Conservation (phyloP, 2,888 invertebrate species). For the Agrochola macilenta region DNA sequence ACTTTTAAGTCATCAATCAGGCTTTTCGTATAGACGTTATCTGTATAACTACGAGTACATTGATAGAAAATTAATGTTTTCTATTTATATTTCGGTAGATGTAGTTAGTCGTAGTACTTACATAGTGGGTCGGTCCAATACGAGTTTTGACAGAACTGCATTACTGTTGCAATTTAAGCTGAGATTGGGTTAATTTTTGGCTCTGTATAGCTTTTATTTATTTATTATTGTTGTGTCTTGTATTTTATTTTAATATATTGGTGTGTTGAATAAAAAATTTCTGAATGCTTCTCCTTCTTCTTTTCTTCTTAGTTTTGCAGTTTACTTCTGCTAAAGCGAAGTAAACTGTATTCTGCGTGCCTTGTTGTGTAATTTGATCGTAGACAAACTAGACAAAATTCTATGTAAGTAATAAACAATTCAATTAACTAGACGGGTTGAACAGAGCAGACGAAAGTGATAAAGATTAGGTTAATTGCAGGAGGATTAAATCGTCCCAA, state of each 20-base stretch:
- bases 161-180: conserved; percentile 30
- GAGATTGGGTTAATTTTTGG: conserved; percentile 22
- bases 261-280: conserved; percentile 16
- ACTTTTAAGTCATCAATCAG: conserved; percentile 48
- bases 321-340: conserved; percentile 30
- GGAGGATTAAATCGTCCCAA: neutral
- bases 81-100: conserved; percentile 26
- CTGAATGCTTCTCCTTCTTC: conserved; percentile 4
- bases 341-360: conserved; percentile 25
- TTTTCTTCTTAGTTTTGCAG: conserved; percentile 7
- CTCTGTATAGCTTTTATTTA: conserved; percentile 15
- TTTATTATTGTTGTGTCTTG: conserved; percentile 8
- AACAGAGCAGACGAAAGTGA: neutral
- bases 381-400: conserved; percentile 15
- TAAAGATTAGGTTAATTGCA: conserved; percentile 26
- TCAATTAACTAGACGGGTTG: conserved; percentile 2
- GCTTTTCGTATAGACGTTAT: conserved; percentile 42
- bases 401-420: neutral
- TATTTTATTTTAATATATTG: conserved; percentile 24
- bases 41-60: conserved; percentile 31
- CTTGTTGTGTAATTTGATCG: conserved; percentile 14
- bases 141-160: conserved; percentile 10
- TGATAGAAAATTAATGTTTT: conserved; percentile 17
- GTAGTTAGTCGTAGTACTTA: conserved; percentile 46
- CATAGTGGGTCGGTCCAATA: neutral